phyloP scores from a whole-genome alignment of 2,888 invertebrate genomes.

The Dryomyza anilis region DNA sequence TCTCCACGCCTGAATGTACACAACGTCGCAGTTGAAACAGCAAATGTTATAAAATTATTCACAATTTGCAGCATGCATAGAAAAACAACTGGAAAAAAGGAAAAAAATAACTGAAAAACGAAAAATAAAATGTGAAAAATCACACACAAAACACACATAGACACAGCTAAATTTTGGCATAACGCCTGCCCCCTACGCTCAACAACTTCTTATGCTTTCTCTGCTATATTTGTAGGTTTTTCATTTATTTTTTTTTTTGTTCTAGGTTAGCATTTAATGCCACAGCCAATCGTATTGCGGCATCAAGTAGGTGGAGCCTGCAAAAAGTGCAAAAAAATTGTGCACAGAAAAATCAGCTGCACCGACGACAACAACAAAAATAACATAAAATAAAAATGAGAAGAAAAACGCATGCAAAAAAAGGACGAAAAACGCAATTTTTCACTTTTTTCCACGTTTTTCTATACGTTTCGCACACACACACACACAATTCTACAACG shows the following conservation, averaged over 20 bases:
- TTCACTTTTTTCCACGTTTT: slow-evolving; percentile 28
- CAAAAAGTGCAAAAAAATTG: slow-evolving; percentile 56
- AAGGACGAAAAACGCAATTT: slow-evolving; percentile 31
- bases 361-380: no score
- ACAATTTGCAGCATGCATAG: slow-evolving; percentile 24
- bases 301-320: slow-evolving; percentile 57
- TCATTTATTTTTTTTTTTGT: slow-evolving; percentile 46
- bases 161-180: slow-evolving; percentile 23
- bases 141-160: slow-evolving; percentile 33
- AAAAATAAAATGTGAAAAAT: slow-evolving; percentile 55
- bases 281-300: slow-evolving; percentile 48
- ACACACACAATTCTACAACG: background rate
- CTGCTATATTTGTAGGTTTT: no score
- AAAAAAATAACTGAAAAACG: slow-evolving; percentile 28
- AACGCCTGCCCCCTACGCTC: no score
- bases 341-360: slow-evolving; percentile 52
- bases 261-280: slow-evolving; percentile 50
- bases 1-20: background rate
- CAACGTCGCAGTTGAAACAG: slow-evolving; percentile 33
- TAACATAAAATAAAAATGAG: no score
- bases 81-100: slow-evolving; percentile 28
- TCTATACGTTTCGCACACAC: slow-evolving; percentile 28
- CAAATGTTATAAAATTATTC: slow-evolving; percentile 28
- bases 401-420: slow-evolving; percentile 13
- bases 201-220: no score